Conservation (phyloP, 2,797 vertebrate species). For the Clarias fuscus region DNA sequence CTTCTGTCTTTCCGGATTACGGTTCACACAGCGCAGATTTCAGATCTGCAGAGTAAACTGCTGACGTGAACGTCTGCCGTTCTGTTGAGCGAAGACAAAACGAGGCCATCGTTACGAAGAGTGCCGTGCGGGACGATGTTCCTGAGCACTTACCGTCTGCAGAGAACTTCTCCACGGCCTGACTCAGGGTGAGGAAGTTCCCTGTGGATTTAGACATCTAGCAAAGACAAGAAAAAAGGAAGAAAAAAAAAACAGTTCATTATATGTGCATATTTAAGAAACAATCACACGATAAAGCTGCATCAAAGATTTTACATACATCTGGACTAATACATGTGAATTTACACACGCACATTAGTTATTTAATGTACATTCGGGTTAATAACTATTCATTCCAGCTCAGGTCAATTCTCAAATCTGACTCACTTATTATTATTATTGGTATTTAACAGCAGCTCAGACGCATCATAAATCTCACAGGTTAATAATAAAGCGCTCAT, state of each 20-base stretch:
- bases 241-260: background rate
- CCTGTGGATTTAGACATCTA: slow-evolving; percentile 99
- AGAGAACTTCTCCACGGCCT: slow-evolving; percentile 93
- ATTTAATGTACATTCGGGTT: background rate
- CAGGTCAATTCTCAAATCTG: background rate
- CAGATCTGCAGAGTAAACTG: background rate
- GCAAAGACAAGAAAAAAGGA: slow-evolving; percentile 33
- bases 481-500: background rate
- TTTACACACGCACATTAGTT: background rate
- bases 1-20: background rate
- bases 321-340: background rate
- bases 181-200: slow-evolving; percentile 91
- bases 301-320: background rate
- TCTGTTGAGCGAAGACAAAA: background rate
- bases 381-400: background rate
- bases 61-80: background rate
- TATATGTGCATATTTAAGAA: background rate
- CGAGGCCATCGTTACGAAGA: background rate
- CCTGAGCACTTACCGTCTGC: slow-evolving; percentile 83
- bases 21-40: background rate
- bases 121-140: background rate
- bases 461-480: background rate
- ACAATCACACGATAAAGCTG: background rate
- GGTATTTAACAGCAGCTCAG: background rate
- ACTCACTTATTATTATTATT: background rate